phyloP scores from a whole-genome alignment of 2,797 vertebrate genomes.

The Gymnodraco acuticeps region DNA sequence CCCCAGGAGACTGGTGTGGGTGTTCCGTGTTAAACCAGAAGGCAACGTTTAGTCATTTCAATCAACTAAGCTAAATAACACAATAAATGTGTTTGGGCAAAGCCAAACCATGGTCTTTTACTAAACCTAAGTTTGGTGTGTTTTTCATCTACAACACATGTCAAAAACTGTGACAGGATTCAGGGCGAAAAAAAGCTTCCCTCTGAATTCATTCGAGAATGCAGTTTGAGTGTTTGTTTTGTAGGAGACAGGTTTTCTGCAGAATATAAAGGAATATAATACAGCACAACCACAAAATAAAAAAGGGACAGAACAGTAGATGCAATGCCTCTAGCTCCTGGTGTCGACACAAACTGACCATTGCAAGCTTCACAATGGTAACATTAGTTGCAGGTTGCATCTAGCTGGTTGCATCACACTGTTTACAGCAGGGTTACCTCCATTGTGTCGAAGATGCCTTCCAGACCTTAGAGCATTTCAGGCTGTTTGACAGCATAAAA shows the following conservation, averaged over 20 bases:
- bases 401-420: conserved; percentile 56
- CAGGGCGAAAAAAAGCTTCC: too few relatives aligned
- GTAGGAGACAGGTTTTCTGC: background rate
- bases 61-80: too few relatives aligned
- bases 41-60: too few relatives aligned
- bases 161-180: too few relatives aligned
- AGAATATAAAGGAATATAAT: background rate
- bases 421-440: conserved; percentile 35
- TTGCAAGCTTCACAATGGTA: background rate
- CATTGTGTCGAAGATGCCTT: conserved; percentile 36
- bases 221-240: too few relatives aligned
- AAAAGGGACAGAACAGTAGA: background rate
- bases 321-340: background rate
- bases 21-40: too few relatives aligned
- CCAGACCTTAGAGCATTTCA: conserved; percentile 30
- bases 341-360: conserved; percentile 19
- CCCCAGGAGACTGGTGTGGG: too few relatives aligned
- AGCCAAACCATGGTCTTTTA: too few relatives aligned
- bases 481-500: conserved; percentile 32
- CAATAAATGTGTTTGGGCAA: too few relatives aligned
- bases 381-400: conserved; percentile 41
- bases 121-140: too few relatives aligned
- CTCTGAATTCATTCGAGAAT: too few relatives aligned
- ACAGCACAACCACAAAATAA: background rate
- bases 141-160: too few relatives aligned